phyloP scores from a whole-genome alignment of 2,113 vertebrate species.

The Cyprinodon tularosa region DNA sequence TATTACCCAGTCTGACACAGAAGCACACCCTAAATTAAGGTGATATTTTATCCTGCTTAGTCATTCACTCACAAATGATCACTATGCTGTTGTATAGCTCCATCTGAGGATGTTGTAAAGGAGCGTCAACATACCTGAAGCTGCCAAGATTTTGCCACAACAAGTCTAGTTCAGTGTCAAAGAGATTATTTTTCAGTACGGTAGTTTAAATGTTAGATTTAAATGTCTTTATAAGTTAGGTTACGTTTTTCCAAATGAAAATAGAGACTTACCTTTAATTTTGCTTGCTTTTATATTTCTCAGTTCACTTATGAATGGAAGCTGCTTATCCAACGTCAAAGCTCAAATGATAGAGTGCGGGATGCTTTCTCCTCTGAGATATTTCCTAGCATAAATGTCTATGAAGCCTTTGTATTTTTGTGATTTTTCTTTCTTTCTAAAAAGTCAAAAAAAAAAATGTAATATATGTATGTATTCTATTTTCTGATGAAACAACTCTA shows the following conservation, averaged over 20 bases:
- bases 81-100: conserved; percentile 17
- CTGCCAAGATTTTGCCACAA: conserved; percentile 17
- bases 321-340: neutral
- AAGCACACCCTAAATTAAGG: neutral
- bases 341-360: no score
- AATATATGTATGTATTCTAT: no score
- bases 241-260: neutral
- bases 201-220: neutral
- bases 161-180: conserved; percentile 1
- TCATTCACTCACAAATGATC: conserved; percentile 23
- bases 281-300: neutral
- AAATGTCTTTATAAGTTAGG: neutral
- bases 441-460: no score
- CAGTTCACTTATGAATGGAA: neutral
- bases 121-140: conserved; percentile 19
- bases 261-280: no score
- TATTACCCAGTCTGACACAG: neutral
- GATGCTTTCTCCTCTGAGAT: no score
- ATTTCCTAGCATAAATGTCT: no score
- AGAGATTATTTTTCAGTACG: conserved; percentile 3
- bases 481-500: no score
- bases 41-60: conserved; percentile 28
- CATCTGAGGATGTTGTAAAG: conserved; percentile 28
- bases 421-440: no score
- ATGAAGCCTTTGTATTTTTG: no score